Evolutionary conservation across 2,888 invertebrate genomes (phyloP), one percentile per base, ranked within the genome.

Genomic region (Hedya salicella): DNA sequence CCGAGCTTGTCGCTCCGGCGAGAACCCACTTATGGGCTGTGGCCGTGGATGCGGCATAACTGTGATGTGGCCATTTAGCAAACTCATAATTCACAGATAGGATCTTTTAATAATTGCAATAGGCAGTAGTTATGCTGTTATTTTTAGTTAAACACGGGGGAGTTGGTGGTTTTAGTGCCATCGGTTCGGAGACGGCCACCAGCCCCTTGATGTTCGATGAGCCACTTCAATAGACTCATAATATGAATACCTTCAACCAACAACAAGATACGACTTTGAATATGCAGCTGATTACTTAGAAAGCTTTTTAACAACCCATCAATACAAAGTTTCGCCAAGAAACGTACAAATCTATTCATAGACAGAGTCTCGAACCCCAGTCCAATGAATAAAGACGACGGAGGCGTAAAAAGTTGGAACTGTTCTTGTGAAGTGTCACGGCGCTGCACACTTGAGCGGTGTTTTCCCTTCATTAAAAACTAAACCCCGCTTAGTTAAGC

Each of bases 381-480:
- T 19, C 19, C 19, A 53, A 53, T 53, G 53, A 53, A 53, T 53
- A 36, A 9, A n/a, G 19, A 46, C 8, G 36, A 11, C 36, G 36
- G 13, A 46, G 19, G 17, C 39, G 39, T 53, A 39, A 21, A 53
- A 53, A 53, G n/a, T 53, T 53, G 14, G 39, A 8, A 14, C 30
- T 25, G 1, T 53, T 39, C 36, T 52, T 21, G 48, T 48, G 6
- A 14, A 56, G 42, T 42, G 42, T 56, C 30, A 16, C 16, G 25
- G 5, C 9, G 25, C 16, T 6, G 56, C 46, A 21, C 44, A 32
- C 42, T 25, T 21, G 57, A 40, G 57, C 40, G 21, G 21, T 48
- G 57, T 63, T 39, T 62, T 57, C 63, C 57, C 50, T 64, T 57
- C 56, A 64, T 64, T 64, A 64, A 63, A 61, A 64, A 57, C 63